Conservation (phyloP, 2,888 invertebrate species). For the Pandemis heparana region DNA sequence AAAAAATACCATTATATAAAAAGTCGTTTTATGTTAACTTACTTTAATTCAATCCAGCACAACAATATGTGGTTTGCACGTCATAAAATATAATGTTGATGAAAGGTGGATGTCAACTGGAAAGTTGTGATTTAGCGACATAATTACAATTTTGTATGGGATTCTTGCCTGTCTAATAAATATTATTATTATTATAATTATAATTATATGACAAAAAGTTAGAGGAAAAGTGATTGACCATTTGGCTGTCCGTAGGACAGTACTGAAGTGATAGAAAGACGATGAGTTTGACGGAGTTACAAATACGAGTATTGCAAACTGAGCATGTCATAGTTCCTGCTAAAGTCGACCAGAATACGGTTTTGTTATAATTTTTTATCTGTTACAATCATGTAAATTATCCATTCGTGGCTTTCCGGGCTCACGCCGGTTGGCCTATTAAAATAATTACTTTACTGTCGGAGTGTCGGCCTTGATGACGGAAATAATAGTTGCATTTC, state of each 20-base stretch:
- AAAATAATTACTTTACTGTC: slow-evolving; percentile 62
- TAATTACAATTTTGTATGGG: too few relatives aligned
- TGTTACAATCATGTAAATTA: slow-evolving; percentile 12
- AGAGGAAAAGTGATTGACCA: too few relatives aligned
- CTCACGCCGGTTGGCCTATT: slow-evolving; percentile 51
- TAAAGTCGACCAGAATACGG: slow-evolving; percentile 3
- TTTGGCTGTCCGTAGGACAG: neutral
- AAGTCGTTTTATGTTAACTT: too few relatives aligned
- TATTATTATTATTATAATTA: too few relatives aligned
- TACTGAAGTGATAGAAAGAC: neutral
- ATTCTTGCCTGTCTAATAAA: too few relatives aligned
- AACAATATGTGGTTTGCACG: too few relatives aligned
- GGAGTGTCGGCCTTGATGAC: slow-evolving; percentile 64
- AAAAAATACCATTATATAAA: too few relatives aligned
- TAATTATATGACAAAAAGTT: too few relatives aligned
- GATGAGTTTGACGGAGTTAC: neutral
- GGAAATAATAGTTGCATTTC: slow-evolving; percentile 50
- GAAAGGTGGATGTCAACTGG: too few relatives aligned
- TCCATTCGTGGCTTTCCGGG: slow-evolving; percentile 22
- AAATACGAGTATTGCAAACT: neutral
- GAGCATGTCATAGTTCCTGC: neutral
- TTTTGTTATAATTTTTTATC: neutral
- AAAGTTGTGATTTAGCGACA: too few relatives aligned
- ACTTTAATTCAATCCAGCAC: too few relatives aligned
- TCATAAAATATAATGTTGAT: too few relatives aligned